Percentiles rank a stretch among this genome's conserved stretches.
Evolutionary conservation across 2,113 vertebrate species (phyloP).

Genomic region (Ictalurus furcatus): DNA sequence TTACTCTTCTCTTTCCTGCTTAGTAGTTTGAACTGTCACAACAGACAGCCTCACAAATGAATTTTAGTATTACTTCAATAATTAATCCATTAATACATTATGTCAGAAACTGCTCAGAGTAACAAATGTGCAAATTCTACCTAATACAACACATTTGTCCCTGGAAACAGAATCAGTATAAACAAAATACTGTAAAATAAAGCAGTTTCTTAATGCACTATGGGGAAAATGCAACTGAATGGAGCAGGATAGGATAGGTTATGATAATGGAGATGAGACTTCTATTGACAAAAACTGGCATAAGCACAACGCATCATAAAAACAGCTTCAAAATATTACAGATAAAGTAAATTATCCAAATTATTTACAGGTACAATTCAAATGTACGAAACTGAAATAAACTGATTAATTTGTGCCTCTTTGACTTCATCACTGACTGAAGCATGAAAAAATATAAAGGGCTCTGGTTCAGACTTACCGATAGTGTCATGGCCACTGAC

Average conservation of each 20-base stretch:
- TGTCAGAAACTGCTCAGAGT: background rate
- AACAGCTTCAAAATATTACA: background rate
- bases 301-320: background rate
- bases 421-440: background rate
- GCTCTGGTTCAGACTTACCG: conserved; percentile 43
- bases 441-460: background rate
- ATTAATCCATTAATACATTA: background rate
- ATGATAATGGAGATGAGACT: background rate
- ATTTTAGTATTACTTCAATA: background rate
- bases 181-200: background rate
- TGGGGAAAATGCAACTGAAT: background rate
- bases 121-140: background rate
- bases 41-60: background rate
- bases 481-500: conserved; percentile 55
- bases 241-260: background rate
- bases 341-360: background rate
- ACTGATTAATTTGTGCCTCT: background rate
- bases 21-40: background rate
- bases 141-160: background rate
- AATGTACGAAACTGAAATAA: background rate
- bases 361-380: background rate
- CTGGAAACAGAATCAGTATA: background rate
- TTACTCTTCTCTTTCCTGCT: background rate
- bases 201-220: background rate
- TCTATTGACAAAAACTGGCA: background rate